Evolutionary conservation across 2,797 vertebrate species (phyloP).

Genomic region (Bovichtus variegatus): DNA sequence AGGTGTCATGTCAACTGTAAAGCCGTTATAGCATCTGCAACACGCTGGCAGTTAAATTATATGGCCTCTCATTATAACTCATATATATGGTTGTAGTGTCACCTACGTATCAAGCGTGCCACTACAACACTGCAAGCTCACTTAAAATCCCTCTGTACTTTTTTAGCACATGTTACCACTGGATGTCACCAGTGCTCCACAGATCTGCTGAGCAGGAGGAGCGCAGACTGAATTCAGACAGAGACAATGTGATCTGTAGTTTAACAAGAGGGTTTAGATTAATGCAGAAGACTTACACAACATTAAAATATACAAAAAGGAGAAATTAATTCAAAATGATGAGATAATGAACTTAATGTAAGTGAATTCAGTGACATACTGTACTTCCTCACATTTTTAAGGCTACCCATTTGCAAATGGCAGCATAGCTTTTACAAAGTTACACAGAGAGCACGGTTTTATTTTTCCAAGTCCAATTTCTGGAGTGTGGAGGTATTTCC

Average conservation of each 20-base stretch:
- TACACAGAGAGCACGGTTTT: neutral
- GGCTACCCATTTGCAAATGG: neutral
- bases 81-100: conserved; percentile 26
- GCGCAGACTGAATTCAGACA: neutral
- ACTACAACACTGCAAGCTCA: conserved; percentile 3
- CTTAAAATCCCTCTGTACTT: neutral
- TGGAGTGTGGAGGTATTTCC: conserved; percentile 49
- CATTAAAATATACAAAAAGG: neutral
- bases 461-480: conserved; percentile 38
- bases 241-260: neutral
- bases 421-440: neutral
- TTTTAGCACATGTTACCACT: conserved; percentile 60
- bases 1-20: conserved; percentile 40
- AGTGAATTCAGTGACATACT: neutral
- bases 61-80: conserved; percentile 14
- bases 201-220: neutral
- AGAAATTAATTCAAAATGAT: neutral
- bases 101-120: conserved; percentile 18
- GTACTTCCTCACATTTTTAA: neutral
- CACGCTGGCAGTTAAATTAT: conserved; percentile 27
- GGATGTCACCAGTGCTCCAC: conserved; percentile 75
- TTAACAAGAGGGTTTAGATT: neutral
- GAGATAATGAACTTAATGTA: neutral
- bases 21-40: conserved; percentile 37
- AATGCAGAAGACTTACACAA: conserved; percentile 7